Evolutionary conservation across 2,888 invertebrate genomes (phyloP).

Genomic region (Lymantria monacha): DNA sequence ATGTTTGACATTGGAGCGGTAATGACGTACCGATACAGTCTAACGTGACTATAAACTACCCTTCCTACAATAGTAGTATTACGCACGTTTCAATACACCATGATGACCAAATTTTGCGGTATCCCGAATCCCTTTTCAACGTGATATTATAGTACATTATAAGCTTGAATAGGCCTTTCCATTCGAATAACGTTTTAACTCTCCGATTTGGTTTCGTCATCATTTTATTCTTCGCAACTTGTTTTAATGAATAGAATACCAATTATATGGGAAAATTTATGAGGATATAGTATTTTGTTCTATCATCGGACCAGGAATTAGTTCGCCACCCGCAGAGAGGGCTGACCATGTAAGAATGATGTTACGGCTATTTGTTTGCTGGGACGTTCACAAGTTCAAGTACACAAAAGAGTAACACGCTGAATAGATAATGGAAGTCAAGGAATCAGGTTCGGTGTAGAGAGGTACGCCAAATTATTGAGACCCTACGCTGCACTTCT

Average conservation of each 20-base stretch:
- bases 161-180: slow-evolving; percentile 54
- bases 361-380: too few relatives aligned
- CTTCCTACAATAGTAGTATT: slow-evolving; percentile 38
- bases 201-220: slow-evolving; percentile 49
- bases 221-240: slow-evolving; percentile 34
- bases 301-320: too few relatives aligned
- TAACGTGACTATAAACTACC: slow-evolving; percentile 14
- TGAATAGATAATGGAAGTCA: too few relatives aligned
- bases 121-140: slow-evolving; percentile 64
- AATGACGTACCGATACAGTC: slow-evolving; percentile 21
- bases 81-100: slow-evolving; percentile 62
- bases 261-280: neutral
- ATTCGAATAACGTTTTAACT: slow-evolving; percentile 48
- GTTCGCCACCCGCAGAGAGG: too few relatives aligned
- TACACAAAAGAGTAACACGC: too few relatives aligned
- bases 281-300: too few relatives aligned
- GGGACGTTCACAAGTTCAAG: too few relatives aligned
- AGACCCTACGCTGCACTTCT: too few relatives aligned
- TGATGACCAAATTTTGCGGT: slow-evolving; percentile 73
- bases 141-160: slow-evolving; percentile 44
- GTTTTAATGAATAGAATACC: slow-evolving; percentile 6
- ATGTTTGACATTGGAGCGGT: slow-evolving; percentile 13
- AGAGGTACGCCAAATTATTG: too few relatives aligned
- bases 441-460: too few relatives aligned
- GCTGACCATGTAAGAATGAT: too few relatives aligned